Evolutionary conservation across 2,797 vertebrate genomes (phyloP).

Genomic region (Poeciliopsis presidionis): DNA sequence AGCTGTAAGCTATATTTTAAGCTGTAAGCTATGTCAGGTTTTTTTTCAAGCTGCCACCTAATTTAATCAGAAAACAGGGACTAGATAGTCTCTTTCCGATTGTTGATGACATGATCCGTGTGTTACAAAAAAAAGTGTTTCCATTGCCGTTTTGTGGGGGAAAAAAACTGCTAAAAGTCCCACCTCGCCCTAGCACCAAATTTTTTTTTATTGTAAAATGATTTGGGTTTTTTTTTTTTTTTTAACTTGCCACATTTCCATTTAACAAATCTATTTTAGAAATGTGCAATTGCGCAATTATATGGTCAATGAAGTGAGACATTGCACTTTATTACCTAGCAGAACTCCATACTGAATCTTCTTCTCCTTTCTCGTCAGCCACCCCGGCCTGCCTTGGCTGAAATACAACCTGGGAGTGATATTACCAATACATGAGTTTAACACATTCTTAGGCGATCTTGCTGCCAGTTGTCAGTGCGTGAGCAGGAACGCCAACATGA

Average conservation of each 20-base stretch:
- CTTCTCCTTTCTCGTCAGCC: conserved; percentile 43
- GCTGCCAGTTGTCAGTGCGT: not conserved
- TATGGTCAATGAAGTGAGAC: too few relatives aligned
- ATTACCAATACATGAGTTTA: conserved; percentile 6
- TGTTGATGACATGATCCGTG: too few relatives aligned
- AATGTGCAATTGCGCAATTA: too few relatives aligned
- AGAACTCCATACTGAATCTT: conserved; percentile 40
- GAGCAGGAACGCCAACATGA: not conserved
- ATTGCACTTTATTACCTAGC: conserved; percentile 53
- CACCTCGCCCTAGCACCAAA: too few relatives aligned
- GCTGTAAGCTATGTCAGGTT: not conserved
- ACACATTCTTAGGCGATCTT: not conserved
- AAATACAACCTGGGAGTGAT: conserved; percentile 36
- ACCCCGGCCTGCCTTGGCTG: conserved; percentile 79
- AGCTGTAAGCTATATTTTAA: not conserved
- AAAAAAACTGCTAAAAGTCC: too few relatives aligned
- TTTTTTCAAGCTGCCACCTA: not conserved
- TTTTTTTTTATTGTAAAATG: too few relatives aligned
- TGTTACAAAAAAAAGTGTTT: too few relatives aligned
- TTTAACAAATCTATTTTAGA: too few relatives aligned
- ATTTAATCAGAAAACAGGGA: not conserved
- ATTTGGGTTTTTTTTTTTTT: too few relatives aligned
- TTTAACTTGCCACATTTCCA: too few relatives aligned
- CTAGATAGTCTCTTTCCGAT: too few relatives aligned
- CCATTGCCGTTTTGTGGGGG: too few relatives aligned